A percentile compares a stretch with the other conserved stretches of the same genome.
These are phyloP conservation scores for Platyrinchus mystaceus DNA, from an alignment of 2,797 vertebrate genomes.

Conservation along the genomic window DNA sequence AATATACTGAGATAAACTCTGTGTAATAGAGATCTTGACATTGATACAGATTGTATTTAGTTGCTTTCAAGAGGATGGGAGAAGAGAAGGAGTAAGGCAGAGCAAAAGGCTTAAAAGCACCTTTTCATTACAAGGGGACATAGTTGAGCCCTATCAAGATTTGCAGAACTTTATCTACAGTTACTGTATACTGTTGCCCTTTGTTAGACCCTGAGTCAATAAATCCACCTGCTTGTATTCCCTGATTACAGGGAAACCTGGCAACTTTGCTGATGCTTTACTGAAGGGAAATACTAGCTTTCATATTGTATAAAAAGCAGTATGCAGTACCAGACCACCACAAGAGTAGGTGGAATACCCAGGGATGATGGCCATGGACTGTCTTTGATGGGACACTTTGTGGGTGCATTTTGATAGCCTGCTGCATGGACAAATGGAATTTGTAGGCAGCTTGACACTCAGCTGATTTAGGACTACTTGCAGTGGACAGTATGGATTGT, in stretches of 20 bases:
- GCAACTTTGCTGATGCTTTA: background rate
- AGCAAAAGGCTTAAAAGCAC: rapidly evolving
- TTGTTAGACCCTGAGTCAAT: background rate
- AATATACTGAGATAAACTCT: background rate
- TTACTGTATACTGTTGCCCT: background rate
- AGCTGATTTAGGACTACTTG: background rate
- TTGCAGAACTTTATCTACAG: background rate
- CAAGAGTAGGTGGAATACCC: background rate
- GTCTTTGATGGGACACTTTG: background rate
- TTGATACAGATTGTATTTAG: background rate
- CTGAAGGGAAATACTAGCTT: background rate
- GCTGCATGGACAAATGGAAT: background rate
- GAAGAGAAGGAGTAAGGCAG: background rate
- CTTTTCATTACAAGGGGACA: background rate
- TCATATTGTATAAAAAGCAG: background rate
- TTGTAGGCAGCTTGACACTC: background rate
- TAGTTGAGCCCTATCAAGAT: background rate
- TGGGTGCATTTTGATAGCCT: background rate
- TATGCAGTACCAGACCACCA: background rate
- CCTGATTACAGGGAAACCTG: background rate
- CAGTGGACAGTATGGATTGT: background rate
- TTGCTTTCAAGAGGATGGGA: background rate
- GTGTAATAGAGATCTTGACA: background rate
- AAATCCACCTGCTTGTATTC: background rate
- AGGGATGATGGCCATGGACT: background rate